Evolutionary conservation across 2,113 vertebrate genomes (phyloP).

Genomic region (Corynorhinus townsendii): DNA sequence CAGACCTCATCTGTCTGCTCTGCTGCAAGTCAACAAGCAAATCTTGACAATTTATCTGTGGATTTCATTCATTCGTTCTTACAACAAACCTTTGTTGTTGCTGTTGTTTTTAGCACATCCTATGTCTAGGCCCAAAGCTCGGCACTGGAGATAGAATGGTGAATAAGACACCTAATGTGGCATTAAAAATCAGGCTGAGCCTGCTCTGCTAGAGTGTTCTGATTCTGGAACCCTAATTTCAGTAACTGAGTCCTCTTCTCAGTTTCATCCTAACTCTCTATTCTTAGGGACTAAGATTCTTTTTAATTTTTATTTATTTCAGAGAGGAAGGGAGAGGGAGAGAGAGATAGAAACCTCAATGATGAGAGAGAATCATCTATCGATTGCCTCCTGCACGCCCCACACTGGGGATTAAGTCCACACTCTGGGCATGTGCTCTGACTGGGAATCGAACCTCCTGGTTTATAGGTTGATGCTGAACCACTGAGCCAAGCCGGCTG

Average conservation of each 20-base stretch:
- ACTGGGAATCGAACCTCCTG: no score
- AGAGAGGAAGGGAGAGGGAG: no score
- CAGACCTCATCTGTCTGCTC: background rate
- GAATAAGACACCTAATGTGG: background rate
- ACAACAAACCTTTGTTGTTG: background rate
- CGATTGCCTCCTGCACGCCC: no score
- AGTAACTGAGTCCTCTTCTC: background rate
- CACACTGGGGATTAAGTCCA: no score
- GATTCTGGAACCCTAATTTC: background rate
- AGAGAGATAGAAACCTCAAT: no score
- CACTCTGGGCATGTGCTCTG: no score
- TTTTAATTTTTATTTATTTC: no score
- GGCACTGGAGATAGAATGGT: background rate
- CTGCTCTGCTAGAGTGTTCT: background rate
- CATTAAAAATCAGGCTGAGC: background rate
- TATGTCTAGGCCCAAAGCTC: background rate
- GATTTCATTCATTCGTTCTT: background rate
- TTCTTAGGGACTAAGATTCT: background rate
- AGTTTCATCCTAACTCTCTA: background rate
- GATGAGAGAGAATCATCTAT: no score
- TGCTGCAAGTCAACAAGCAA: background rate
- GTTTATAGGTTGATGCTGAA: no score
- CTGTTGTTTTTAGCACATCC: background rate
- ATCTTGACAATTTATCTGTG: background rate
- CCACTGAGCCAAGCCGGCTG: no score